Evolutionary conservation across 2,797 vertebrate species (phyloP), one percentile per base, ranked within the genome.

Genomic region (Bucorvus abyssinicus): DNA sequence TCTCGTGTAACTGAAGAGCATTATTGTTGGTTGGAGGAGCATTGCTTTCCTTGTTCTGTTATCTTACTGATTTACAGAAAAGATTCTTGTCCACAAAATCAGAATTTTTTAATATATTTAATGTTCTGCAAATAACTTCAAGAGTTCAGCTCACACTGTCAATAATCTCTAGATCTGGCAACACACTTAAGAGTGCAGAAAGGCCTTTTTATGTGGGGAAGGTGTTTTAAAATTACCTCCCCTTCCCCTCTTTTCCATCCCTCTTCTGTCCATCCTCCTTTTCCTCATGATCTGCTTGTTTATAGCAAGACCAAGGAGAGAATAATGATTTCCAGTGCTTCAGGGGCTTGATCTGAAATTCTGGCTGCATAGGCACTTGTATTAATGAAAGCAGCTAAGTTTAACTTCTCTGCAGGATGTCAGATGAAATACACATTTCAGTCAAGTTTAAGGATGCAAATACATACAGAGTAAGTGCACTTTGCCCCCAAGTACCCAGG

Each of bases 271-370:
- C 10, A 38, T 53, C 16, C 15, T 68, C 15, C 29, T 38, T 52
- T 74, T 77, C 53, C 61, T 83, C n/a, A 22, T 38, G 30, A 76
- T 85, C 29, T 84, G 9, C 36, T 89, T 91, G 52, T 81, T 93
- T 71, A 32, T 50, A 47, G 49, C 23, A 83, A 84, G 45, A 10
- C 18, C 0, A 2, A 83, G 56, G 64, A 82, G 34, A 76, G 16
- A 50, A 55, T 56, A 65, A 61, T 47, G 70, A 79, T 89, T 84
- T 45, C 52, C 49, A 74, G 0, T 32, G 57, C 70, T 71, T 70
- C 14, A 32, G 77, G 36, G 53, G 14, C 71, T 94, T 95, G 36
- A 77, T 97, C 45, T 93, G 53, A 91, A 94, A 91, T 83, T 95
- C 68, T 75, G 19, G 49, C 68, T 87, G 68, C 71, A 65, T 47